Base-by-base conservation (phyloP, 2,797 vertebrate genomes). In the Scleropages formosus region DNA sequence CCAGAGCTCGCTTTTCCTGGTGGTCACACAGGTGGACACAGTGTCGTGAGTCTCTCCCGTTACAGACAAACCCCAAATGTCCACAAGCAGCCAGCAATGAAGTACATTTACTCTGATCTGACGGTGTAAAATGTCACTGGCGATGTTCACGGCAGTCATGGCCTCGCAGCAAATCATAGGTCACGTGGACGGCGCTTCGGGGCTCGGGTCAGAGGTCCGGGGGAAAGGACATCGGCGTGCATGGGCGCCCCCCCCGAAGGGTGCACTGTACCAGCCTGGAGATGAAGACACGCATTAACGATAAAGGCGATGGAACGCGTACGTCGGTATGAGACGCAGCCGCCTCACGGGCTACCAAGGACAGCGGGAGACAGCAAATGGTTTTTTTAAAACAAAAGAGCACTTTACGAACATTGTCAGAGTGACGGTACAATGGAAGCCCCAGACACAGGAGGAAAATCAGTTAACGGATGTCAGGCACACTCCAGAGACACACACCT, bases 101-200 rank as follows among this genome's bases (percentile, higher is more conserved):
- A 9, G 31, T 58, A 58, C 75, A 78, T 88, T 85, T 79, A 93
- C 93, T 81, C 84, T 87, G 83, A 92, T 91, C 88, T 98, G 96
- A 85, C 98, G 91, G 85, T 91, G 90, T 88, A 98, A 92, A 85
- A 98, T 90, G 83, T 98, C 95, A 81, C 91, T 92, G 79, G 96
- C 94, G 89, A 99, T 96, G 89, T 97, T 99, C 82, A 91, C 92
- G 88, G 94, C 88, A 83, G 94, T 91, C 98, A 98, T 99, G 86
- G 82, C 84, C 85, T 91, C 87, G 83, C 86, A 82, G 81, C 81
- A 84, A 79, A 83, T 84, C 86, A 87, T 81, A 78, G 78, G 86
- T 76, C 70, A 79, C 47, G 75, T 72, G 78, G 63, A 83, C 72
- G 46, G 46, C 76, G 73, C 74, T 76, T 80, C 66, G 75, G 72